Evolutionary conservation across 1,140 invertebrate species (phyloP), one percentile per base, ranked within the genome.

Genomic region (Aphidius ervi): DNA sequence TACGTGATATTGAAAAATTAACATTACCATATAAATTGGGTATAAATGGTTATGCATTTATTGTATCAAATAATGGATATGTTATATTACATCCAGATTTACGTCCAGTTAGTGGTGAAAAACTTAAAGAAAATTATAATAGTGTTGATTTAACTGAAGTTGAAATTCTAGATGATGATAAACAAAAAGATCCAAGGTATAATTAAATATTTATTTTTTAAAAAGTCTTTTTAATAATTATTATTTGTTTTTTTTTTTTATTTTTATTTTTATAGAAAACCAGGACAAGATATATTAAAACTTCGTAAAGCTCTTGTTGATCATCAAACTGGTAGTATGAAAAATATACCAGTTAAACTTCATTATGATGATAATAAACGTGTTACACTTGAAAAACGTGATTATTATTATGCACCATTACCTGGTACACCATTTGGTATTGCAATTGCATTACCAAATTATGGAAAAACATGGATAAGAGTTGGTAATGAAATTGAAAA

Each of bases 51-150:
- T 98, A 97, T 76, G 91, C 93, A 1, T 97, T 98, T 80, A 90
- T 95, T 61, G 90, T 97, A 5, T 97, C 91, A 63, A 97, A 98
- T 74, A 98, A 99, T 76, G 97, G 97, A 1, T 97, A 97, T 75
- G 82, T 98, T 6, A 77, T 93, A 37, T 78, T 91, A 46, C 91
- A 92, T 83, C 90, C 90, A 1, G 86, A 90, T 66, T 76, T 92
- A 41, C 82, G 88, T 56, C 88, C 90, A n/a, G 84, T 87, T 43
- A 84, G 85, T 69, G 82, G 87, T 65, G 87, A 86, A 49, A 77
- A 84, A 49, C 77, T 95, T 31, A 96, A 95, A 80, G 84, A 88
- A n/a, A 96, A 96, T 73, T 98, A 94, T 76, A 96, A 97, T 77
- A 97, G 93, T 70, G 88, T 98, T 31, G 96, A 98, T 80, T 83